A percentile compares a stretch with the other conserved stretches of the same genome.
phyloP scores from a whole-genome alignment of 2,797 vertebrate species.

The Anabacerthia variegaticeps region DNA sequence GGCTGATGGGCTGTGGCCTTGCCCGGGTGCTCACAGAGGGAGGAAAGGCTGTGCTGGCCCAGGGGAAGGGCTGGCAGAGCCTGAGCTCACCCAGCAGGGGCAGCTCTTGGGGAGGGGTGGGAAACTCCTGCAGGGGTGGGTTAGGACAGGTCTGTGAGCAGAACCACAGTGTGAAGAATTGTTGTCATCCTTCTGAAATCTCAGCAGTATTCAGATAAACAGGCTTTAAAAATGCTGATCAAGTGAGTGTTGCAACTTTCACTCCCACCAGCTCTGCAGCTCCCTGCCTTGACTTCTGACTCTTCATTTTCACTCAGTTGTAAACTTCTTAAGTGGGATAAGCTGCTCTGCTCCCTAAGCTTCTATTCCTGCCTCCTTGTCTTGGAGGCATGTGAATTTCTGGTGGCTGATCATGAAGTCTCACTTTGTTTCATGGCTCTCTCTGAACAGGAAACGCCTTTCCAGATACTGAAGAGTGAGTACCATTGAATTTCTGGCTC shows the following conservation, averaged over 20 bases:
- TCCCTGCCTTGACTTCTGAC: background rate
- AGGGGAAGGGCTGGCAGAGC: background rate
- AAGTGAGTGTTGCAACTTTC: fast-evolving
- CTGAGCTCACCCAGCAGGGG: background rate
- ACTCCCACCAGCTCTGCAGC: background rate
- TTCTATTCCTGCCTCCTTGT: background rate
- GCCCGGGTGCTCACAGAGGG: background rate
- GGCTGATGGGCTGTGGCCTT: background rate
- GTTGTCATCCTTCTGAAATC: background rate
- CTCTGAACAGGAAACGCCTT: background rate
- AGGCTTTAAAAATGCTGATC: background rate
- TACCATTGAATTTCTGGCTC: background rate
- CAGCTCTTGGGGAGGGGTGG: background rate
- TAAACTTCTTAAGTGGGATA: background rate
- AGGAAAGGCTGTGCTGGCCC: background rate
- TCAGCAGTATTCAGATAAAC: background rate
- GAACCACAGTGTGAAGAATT: background rate
- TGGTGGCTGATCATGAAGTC: background rate
- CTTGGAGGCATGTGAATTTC: background rate
- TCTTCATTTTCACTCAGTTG: background rate
- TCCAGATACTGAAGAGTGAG: background rate
- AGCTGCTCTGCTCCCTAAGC: background rate
- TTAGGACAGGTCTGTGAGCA: background rate
- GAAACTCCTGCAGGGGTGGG: background rate
- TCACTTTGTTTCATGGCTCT: background rate